phyloP scores from a whole-genome alignment of 2,113 vertebrate species.

The Falco punctatus region DNA sequence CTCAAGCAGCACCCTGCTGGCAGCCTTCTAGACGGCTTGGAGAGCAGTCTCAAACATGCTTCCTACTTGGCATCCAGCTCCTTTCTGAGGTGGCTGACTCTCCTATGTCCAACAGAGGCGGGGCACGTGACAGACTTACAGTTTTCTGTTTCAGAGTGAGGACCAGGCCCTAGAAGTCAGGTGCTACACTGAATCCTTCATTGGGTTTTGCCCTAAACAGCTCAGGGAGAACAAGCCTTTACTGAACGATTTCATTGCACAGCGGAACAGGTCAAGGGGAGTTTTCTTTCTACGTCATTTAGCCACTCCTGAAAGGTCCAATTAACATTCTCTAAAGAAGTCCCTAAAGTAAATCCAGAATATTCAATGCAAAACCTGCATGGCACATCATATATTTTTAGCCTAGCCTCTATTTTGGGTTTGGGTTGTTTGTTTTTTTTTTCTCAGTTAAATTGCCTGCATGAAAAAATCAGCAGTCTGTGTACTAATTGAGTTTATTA shows the following conservation, averaged over 20 bases:
- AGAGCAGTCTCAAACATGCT: not conserved
- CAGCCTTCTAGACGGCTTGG: not conserved
- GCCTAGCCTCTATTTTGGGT: not conserved
- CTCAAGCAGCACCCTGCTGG: not conserved
- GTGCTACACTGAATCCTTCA: not conserved
- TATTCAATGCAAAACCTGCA: slow-evolving; percentile 14
- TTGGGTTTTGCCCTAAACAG: slow-evolving; percentile 17
- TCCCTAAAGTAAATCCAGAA: slow-evolving; percentile 17
- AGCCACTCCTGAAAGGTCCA: not conserved
- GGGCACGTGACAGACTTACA: not conserved
- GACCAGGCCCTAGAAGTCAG: not conserved
- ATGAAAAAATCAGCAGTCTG: not conserved
- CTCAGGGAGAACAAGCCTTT: not conserved
- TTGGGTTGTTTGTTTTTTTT: rapidly evolving
- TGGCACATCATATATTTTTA: not conserved
- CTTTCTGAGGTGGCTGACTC: not conserved
- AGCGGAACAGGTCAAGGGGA: not conserved
- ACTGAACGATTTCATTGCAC: slow-evolving; percentile 25
- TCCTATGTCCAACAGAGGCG: not conserved
- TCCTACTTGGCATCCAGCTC: not conserved
- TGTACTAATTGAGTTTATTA: slow-evolving; percentile 9
- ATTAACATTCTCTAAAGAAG: not conserved
- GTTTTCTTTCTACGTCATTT: slow-evolving; percentile 45
- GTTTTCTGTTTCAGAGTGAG: not conserved
- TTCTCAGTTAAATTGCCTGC: not conserved